phyloP scores from a whole-genome alignment of 2,888 invertebrate genomes.

The Tuta absoluta region DNA sequence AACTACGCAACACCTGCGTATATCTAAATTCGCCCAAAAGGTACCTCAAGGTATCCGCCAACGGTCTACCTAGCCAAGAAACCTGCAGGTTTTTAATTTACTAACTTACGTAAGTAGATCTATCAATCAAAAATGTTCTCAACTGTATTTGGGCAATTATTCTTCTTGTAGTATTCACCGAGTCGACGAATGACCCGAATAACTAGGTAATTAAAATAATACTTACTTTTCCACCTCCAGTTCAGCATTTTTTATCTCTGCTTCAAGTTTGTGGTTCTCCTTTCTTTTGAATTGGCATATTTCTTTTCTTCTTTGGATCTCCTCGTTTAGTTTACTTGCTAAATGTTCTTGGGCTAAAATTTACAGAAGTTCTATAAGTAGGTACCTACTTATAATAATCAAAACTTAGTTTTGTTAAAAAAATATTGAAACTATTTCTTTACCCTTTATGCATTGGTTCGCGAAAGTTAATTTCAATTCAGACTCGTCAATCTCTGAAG shows the following conservation, averaged over 20 bases:
- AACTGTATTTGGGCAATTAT: no score
- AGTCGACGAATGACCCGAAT: no score
- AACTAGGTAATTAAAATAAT: no score
- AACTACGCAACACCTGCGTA: no score
- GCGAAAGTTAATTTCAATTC: constrained; percentile 58
- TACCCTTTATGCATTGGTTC: constrained; percentile 67
- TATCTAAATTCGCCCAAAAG: no score
- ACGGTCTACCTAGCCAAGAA: no score
- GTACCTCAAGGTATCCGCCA: no score
- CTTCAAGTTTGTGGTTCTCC: constrained; percentile 58
- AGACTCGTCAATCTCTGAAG: constrained; percentile 59
- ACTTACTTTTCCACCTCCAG: constrained; percentile 59
- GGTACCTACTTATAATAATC: not conserved
- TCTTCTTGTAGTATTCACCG: no score
- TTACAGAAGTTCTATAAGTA: not conserved
- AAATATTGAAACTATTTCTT: constrained; percentile 2
- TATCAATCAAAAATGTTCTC: no score
- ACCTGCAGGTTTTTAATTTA: no score
- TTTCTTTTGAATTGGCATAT: constrained; percentile 51
- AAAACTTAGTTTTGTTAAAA: not conserved
- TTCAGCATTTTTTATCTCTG: constrained; percentile 64
- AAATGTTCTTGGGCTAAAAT: constrained; percentile 61
- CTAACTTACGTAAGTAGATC: no score
- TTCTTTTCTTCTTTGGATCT: constrained; percentile 54
- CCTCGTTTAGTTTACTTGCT: constrained; percentile 56